Base-by-base conservation (phyloP, 2,888 invertebrate species). In the Trichopoda pennipes region DNA sequence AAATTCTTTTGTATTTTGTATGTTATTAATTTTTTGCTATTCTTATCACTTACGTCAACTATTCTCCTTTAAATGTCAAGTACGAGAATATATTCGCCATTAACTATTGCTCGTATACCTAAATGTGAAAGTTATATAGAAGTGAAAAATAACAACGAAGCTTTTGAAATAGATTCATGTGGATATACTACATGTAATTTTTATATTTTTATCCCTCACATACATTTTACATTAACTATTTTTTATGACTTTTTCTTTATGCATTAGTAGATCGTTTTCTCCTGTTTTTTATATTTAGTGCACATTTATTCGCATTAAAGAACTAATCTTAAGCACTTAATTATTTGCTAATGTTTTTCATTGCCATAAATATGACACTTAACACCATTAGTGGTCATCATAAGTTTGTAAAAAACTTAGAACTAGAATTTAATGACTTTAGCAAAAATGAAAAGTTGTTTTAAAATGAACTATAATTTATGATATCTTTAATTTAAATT, bases 351-450 rank as follows among this genome's bases (percentile, higher is more conserved):
- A 77, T 56, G 19, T 28, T 28, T 63, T 38, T 63, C 28, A 56
- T 9, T 38, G 14, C 4, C 51, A 70, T 63, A 80, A 80, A 49
- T 28, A 19, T 69, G 63, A 69, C 74, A 70, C 66, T 69, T 70
- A 69, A 28, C 9, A 47, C 66, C 61, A 60, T 60, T 72, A 66
- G 66, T 55, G 53, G 28, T 58, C 38, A 53, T 61, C 66, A 70
- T 55, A 61, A 55, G 72, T 51, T 51, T 72, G 70, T 70, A 53
- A 72, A 17, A 55, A 42, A 17, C 1, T 28, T 38, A 38, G n/a
- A n/a, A 63, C 42, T n/a, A n/a, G 21, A 55, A 17, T 38, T 44
- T n/a, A 61, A 68, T 73, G 53, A 6, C 19, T 32, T 32, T 51
- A 23, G 10, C 3, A 10, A 3, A 17, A n/a, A 49, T 7, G 8